Conservation (phyloP, 2,797 vertebrate genomes). For the Anolis apletophallus region DNA sequence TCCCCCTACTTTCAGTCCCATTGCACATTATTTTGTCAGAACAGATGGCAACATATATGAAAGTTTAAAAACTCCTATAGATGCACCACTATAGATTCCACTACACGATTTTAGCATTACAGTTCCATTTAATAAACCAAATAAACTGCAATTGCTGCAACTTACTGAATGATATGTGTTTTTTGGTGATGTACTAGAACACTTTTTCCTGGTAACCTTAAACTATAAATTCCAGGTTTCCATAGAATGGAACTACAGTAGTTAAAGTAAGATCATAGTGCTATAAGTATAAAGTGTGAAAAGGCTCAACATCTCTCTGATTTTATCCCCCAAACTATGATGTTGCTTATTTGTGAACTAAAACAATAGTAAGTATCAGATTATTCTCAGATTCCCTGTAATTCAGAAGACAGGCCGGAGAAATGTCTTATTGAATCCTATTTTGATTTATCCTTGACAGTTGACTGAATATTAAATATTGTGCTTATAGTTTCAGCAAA, state of each 20-base stretch:
- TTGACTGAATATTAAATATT: conserved; percentile 50
- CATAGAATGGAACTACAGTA: too few relatives aligned
- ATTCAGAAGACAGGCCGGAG: conserved; percentile 41
- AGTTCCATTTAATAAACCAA: too few relatives aligned
- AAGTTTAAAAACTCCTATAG: neutral
- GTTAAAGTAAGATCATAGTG: too few relatives aligned
- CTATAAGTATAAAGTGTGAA: too few relatives aligned
- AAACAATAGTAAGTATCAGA: conserved; percentile 50
- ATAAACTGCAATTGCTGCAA: too few relatives aligned
- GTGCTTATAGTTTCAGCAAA: conserved; percentile 35
- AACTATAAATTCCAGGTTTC: too few relatives aligned
- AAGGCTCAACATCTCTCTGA: too few relatives aligned
- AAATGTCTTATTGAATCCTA: conserved; percentile 3
- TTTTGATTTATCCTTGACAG: conserved; percentile 52
- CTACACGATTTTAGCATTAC: too few relatives aligned
- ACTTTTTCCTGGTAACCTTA: too few relatives aligned
- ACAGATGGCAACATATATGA: neutral
- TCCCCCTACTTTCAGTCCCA: neutral
- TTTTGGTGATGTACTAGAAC: too few relatives aligned
- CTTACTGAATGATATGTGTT: too few relatives aligned
- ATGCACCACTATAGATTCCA: too few relatives aligned
- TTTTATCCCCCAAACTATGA: neutral
- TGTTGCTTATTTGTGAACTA: conserved; percentile 37
- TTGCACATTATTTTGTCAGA: neutral
- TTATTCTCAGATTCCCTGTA: conserved; percentile 20